phyloP scores from a whole-genome alignment of 1,140 invertebrate genomes.

The Colletes gigas region DNA sequence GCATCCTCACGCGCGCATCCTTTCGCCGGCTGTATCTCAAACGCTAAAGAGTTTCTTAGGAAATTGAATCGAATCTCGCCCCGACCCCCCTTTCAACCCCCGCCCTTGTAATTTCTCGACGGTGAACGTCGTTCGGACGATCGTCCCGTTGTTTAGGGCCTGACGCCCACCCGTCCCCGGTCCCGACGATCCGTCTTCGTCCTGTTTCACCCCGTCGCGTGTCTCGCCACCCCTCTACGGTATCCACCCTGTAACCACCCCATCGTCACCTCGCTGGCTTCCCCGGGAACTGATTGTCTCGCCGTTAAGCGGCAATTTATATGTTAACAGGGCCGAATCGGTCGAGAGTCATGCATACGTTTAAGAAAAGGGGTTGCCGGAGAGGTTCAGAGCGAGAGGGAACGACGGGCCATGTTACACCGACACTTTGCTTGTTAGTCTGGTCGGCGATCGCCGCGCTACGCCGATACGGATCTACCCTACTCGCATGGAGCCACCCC shows the following conservation, averaged over 20 bases:
- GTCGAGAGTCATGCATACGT: conserved; percentile 72
- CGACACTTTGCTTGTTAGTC: conserved; percentile 28
- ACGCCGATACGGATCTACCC: not conserved
- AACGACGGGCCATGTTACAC: conserved; percentile 10
- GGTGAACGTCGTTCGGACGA: not conserved
- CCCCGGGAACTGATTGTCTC: conserved; percentile 69
- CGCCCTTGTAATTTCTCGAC: conserved; percentile 35
- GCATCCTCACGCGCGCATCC: conserved; percentile 63
- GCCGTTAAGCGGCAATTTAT: conserved; percentile 76
- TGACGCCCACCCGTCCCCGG: not conserved
- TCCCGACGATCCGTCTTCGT: conserved; percentile 27
- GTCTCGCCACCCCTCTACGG: not conserved
- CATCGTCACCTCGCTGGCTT: conserved; percentile 45
- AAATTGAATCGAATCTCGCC: conserved; percentile 75
- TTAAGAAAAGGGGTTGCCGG: conserved; percentile 51
- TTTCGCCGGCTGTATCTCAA: conserved; percentile 73
- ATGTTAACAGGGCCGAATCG: conserved; percentile 75
- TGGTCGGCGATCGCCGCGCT: conserved; percentile 1
- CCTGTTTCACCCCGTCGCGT: conserved; percentile 9
- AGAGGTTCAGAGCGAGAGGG: not conserved
- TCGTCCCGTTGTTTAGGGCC: conserved; percentile 9
- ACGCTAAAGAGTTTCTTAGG: conserved; percentile 75
- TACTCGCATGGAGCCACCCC: too few species aligned
- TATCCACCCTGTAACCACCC: conserved; percentile 5
- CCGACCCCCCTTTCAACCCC: not conserved